Evolutionary conservation across 2,113 vertebrate genomes (phyloP), one percentile per base, ranked within the genome.

Genomic region (Lepidothrix coronata): DNA sequence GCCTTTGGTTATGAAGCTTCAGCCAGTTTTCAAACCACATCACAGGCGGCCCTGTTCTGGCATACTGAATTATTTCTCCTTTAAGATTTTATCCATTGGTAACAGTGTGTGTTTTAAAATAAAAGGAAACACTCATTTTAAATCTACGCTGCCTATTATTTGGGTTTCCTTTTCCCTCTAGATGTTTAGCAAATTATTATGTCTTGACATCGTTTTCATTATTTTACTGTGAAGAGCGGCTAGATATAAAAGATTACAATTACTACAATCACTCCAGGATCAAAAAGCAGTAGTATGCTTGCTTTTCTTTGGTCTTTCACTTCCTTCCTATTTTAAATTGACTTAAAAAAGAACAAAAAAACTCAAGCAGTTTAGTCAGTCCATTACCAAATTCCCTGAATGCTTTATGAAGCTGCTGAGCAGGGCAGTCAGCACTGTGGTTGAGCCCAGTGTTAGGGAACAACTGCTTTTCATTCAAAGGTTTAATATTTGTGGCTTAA

Each of bases 11-110:
- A 85, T 75, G 91, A 93, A 92, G 52, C 65, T 91, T 78, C 95
- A 92, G 52, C 83, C 83, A 92, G 92, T 81, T 94, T 93, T 96
- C 72, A 95, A 90, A 95, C 93, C 95, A 92, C 95, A 91, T 96
- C 90, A 95, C n/a, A 87, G 91, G 91, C 87, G 88, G 44, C 91
- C 52, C 61, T 95, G 12, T 89, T 84, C 85, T 92, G 89, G 88
- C 91, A 91, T 35, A 65, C 66, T 82, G 61, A 91, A 92, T 96
- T 93, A 91, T 71, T 93, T 86, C 88, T 93, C 88, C 78, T 86
- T 77, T 86, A 89, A 92, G 95, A 92, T 96, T 84, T 96, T 93
- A 94, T 95, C 83, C 92, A 43, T 20, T 70, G 73, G 49, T 92
- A 91, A 74, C 46, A 75, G 65, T 48, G 20, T 91, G 68, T 87